Base-by-base conservation (phyloP, 1,140 invertebrate species). In the Pachyrhynchus sulphureomaculatus region DNA sequence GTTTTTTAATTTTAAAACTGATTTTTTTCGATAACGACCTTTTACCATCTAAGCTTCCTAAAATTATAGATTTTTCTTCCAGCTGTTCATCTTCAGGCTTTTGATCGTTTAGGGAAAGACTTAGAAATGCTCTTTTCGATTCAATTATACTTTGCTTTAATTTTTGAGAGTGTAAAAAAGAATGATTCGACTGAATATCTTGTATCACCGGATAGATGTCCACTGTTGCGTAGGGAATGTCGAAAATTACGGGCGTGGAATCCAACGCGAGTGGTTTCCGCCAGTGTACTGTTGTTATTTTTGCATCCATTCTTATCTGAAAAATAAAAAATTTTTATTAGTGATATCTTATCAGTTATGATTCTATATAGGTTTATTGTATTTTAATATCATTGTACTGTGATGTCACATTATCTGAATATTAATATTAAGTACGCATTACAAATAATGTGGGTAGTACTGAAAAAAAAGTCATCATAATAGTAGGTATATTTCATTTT, bases 1-100 rank as follows among this genome's bases (percentile, higher is more conserved):
- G 68, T 48, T 70, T 72, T 29, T 72, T 69, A 5, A 71, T 68
- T 58, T 74, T 74, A 41, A 73, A 74, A 54, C 71, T 72, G 32
- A 74, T 73, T 45, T 70, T 72, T 53, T 70, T 72, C 32, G 64
- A 62, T 12, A 48, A 33, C 33, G 54, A 51, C 20, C 20, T 18
- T 29, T 55, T 55, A 17, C 15, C 10, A 26, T 64, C 62, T 32
- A 42, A 36, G 13, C 26, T 9, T n/a, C 4, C 44, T 33, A 13
- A 32, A 18, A 45, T 13, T 32, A 51, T 10, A 26, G 44, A 32
- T 17, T 65, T 62, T 34, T 57, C 53, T 24, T 65, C 49, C 49
- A 55, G 39, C 29, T 61, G 58, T 18, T 44, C 39, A 51, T 66
- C 66, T 32, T 61, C 65, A 37, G 48, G 36, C 34, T 66, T 59